Evolutionary conservation across 2,113 vertebrate species (phyloP), one percentile per base, ranked within the genome.

Genomic region (Gulo gulo): DNA sequence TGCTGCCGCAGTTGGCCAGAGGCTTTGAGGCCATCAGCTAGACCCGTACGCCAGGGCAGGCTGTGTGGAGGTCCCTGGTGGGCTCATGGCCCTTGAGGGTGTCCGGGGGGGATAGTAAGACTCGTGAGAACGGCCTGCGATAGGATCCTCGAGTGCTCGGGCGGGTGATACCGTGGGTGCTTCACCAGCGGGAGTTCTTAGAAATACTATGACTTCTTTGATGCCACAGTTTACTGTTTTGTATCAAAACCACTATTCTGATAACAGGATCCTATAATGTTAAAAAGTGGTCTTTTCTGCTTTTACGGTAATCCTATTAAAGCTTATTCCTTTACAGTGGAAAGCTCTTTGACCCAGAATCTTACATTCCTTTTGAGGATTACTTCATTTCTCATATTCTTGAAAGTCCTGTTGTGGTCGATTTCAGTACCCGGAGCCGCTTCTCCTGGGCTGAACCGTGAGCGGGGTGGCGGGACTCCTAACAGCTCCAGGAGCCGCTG

Each of bases 371-470:
- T 24, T 0, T 4, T 0, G 23, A 3, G 0, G 24, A 26, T 47
- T 4, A 11, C 11, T 13, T 80, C 6, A 5, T 2, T 13, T 61
- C 24, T 6, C 9, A 5, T 36, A 2, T 14, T 36, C 52, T 50
- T 29, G 1, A 5, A 23, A 61, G 31, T 34, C 11, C 12, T 5
- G 0, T 0, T 0, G 1, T 26, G 6, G 76, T 39, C 4, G 0
- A 1, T 39, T 23, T 20, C 31, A 4, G 8, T 55, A 1, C 61
- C 16, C 15, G 15, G 34, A 10, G 59, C 29, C 9, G 14, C 29
- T 7, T 18, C 0, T 31, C 29, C 1, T 31, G 29, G 63, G 42
- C 80, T 45, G 78, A 10, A 0, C 24, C 57, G 11, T 18, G 73
- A 26, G 2, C 6, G 2, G 7, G 11, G 15, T 0, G 36, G 12